Evolutionary conservation across 2,888 invertebrate species (phyloP).

Genomic region (Eurytoma adleriae): DNA sequence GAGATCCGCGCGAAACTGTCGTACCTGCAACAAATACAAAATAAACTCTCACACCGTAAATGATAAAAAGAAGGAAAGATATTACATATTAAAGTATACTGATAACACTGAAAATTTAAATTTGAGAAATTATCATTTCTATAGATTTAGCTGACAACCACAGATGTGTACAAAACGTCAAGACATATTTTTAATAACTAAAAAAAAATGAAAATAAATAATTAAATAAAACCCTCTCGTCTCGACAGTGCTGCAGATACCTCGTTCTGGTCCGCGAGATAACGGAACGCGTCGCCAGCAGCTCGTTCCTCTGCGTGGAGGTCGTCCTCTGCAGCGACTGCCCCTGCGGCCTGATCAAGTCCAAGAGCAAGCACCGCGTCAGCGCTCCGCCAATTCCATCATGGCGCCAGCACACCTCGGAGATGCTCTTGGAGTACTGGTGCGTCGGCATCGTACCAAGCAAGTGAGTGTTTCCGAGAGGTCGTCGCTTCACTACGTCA

Average conservation of each 20-base stretch:
- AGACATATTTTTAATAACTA: no score
- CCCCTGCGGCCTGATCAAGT: slow-evolving; percentile 76
- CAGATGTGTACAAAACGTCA: no score
- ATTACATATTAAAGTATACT: no score
- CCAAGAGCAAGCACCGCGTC: slow-evolving; percentile 70
- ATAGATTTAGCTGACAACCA: no score
- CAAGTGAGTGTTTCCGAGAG: slow-evolving; percentile 75
- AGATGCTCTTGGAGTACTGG: slow-evolving; percentile 89
- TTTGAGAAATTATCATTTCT: no score
- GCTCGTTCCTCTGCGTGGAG: slow-evolving; percentile 83
- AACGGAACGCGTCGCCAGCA: slow-evolving; percentile 67
- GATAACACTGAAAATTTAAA: no score
- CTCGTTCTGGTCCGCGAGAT: slow-evolving; percentile 72
- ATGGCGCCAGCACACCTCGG: slow-evolving; percentile 76
- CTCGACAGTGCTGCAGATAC: slow-evolving; percentile 72
- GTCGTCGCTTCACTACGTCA: neutral
- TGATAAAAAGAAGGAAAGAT: no score
- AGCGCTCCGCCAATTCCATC: slow-evolving; percentile 68
- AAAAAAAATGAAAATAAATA: no score
- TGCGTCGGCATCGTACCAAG: slow-evolving; percentile 82
- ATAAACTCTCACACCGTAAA: no score
- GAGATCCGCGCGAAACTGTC: no score
- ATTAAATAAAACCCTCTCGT: neutral
- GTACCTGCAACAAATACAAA: no score
- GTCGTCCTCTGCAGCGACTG: slow-evolving; percentile 87